Percentiles rank a stretch among this genome's conserved stretches.
Evolutionary conservation across 2,797 vertebrate genomes (phyloP).

Genomic region (Apodemus agrarius): DNA sequence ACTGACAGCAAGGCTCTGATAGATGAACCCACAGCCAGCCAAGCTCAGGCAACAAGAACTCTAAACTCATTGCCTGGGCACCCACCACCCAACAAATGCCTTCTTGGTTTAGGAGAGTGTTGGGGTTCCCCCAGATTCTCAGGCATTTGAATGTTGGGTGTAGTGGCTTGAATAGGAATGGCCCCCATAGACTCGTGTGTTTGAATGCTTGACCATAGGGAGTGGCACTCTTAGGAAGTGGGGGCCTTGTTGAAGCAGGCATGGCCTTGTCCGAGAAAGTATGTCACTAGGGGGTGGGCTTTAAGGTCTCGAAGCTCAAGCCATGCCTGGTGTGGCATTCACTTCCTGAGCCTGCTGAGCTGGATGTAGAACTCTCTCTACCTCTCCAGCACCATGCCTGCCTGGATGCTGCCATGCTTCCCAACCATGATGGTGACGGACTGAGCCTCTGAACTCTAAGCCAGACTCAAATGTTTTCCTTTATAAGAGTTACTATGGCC

Average conservation of each 20-base stretch:
- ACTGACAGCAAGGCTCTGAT: slow-evolving; percentile 58
- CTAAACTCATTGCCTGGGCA: background rate
- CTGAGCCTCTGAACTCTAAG: background rate
- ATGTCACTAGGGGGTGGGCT: background rate
- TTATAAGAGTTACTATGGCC: background rate
- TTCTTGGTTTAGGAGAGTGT: background rate
- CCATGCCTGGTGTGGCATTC: background rate
- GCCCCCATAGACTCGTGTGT: background rate
- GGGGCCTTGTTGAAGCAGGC: background rate
- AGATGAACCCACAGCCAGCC: background rate
- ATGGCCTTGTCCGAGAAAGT: background rate
- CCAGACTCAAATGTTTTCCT: background rate
- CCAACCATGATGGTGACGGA: background rate
- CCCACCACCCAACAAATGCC: background rate
- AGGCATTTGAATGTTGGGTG: background rate
- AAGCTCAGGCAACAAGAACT: accelerated
- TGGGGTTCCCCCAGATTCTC: background rate
- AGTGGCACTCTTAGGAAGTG: background rate
- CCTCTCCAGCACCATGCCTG: background rate
- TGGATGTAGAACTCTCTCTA: background rate
- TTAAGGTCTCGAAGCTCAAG: background rate
- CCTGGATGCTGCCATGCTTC: background rate
- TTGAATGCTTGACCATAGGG: background rate
- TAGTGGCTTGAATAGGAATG: background rate
- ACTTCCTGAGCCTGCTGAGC: background rate